A percentile compares a stretch with the other conserved stretches of the same genome.
phyloP scores from a whole-genome alignment of 2,113 vertebrate genomes.

The Neogale vison region DNA sequence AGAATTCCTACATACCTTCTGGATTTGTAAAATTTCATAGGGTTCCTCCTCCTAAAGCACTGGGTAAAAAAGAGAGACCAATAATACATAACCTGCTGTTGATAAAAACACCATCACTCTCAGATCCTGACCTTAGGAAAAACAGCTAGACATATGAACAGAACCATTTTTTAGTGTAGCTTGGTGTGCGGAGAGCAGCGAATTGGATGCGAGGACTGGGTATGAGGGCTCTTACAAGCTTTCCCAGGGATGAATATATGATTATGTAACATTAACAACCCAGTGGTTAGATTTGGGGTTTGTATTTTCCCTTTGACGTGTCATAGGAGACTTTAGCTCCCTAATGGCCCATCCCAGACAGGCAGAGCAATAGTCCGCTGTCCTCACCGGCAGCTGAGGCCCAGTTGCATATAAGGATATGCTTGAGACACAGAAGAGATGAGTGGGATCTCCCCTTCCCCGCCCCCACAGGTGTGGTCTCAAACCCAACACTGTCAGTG shows the following conservation, averaged over 20 bases:
- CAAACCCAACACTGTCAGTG: neutral
- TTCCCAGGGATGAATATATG: neutral
- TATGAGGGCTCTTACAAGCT: neutral
- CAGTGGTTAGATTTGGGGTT: neutral
- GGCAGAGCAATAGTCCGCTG: neutral
- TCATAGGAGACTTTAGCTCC: neutral
- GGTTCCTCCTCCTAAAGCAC: constrained; percentile 13
- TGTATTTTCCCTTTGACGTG: neutral
- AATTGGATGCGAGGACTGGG: neutral
- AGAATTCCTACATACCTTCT: neutral
- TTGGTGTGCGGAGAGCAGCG: neutral
- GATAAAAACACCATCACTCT: neutral
- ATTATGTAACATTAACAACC: neutral
- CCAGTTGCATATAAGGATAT: neutral
- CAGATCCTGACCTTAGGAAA: neutral
- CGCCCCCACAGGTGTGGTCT: too few relatives aligned
- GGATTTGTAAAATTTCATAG: neutral
- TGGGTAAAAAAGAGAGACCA: neutral
- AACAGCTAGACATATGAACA: neutral
- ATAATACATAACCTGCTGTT: neutral
- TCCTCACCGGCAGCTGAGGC: neutral
- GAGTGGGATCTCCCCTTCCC: neutral
- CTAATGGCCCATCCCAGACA: neutral
- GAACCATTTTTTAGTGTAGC: neutral
- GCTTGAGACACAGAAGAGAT: neutral